Base-by-base conservation (phyloP, 2,797 vertebrate species). In the Sciurus carolinensis region DNA sequence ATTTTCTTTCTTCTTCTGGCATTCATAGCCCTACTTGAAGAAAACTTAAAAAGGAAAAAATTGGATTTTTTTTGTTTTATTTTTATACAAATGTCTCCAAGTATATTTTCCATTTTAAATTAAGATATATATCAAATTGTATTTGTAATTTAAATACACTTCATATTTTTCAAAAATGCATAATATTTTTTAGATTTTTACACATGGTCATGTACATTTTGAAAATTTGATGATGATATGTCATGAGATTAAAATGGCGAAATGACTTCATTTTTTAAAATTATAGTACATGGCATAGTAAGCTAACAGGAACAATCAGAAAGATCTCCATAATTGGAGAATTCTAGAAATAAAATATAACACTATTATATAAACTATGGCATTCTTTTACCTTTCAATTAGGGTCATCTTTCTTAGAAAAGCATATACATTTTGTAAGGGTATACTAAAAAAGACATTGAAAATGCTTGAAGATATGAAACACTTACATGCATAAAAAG, bases 231-330 rank as follows among this genome's bases (percentile, higher is more conserved):
- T 76, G 44, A 94, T 33, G 67, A 33, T 81, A 97, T 87, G 66
- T 91, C 89, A 94, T n/a, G 96, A 90, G 52, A 95, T 33, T 92
- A 97, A 98, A 97, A 94, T 67, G 59, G 13, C 95, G 97, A 42
- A 91, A 97, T 96, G 92, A 95, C 62, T 96, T 97, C 1, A 96
- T 95, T 98, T 97, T 97, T 96, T 67, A 69, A 83, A 97, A 98
- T 97, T 96, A 97, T 13, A 91, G 89, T 96, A 95, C 52, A 83
- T 89, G 54, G 10, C 22, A 97, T 59, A 96, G 89, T 95, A 96
- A 97, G 28, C 52, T 97, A 94, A 85, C 15, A 96, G 47, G 28
- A 30, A 66, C 52, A 82, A 85, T 62, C 44, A 97, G 94, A 95
- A 97, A 97, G 77, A 52, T 95, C 95, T 39, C 54, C 33, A 96